Evolutionary conservation across 35 echinoderm and acorn worm genomes (phyloP).

Genomic region (Apostichopus californicus): DNA sequence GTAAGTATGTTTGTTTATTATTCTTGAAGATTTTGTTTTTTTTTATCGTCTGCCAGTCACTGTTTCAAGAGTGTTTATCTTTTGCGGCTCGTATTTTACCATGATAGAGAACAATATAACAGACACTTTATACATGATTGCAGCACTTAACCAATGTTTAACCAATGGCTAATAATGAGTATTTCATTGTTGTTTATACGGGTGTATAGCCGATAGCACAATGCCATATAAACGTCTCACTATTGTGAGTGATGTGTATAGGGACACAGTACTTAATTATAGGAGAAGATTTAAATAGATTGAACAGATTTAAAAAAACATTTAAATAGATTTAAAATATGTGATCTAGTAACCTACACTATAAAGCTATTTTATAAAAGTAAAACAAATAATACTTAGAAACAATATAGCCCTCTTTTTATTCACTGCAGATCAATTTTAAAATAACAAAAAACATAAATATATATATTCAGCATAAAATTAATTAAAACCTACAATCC

Average conservation of each 20-base stretch:
- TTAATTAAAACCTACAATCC: too few species aligned
- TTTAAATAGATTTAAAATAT: not conserved
- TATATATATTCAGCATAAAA: too few species aligned
- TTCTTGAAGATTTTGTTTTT: not conserved
- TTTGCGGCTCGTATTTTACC: not conserved
- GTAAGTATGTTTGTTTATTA: too few species aligned
- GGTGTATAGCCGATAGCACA: too few species aligned
- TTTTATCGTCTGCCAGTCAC: constrained; percentile 9
- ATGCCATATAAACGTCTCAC: too few species aligned
- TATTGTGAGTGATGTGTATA: too few species aligned
- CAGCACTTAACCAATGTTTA: not conserved
- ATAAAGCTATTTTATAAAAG: not conserved
- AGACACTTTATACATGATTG: not conserved
- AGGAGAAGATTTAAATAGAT: too few species aligned
- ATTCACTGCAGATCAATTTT: too few species aligned
- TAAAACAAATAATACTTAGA: not conserved
- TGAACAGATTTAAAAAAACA: not conserved
- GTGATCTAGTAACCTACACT: not conserved
- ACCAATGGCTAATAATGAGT: not conserved
- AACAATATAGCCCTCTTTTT: not conserved
- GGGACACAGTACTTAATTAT: too few species aligned
- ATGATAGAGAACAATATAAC: not conserved
- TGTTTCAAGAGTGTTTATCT: constrained; percentile 8
- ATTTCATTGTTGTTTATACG: not conserved
- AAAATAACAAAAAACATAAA: too few species aligned